Evolutionary conservation across 2,888 invertebrate genomes (phyloP).

Genomic region (Gisinianus flammeolus): DNA sequence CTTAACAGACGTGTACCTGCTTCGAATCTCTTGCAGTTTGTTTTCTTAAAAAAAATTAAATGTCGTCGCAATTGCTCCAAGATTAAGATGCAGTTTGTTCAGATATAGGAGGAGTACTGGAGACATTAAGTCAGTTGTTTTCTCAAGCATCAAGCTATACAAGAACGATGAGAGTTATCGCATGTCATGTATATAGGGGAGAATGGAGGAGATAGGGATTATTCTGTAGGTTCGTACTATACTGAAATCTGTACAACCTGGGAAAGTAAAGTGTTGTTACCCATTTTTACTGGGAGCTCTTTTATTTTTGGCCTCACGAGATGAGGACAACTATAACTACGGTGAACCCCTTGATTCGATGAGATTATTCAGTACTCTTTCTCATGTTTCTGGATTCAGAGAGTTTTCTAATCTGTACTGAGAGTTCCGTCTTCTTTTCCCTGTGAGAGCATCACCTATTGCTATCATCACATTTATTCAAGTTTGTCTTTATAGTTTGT

Average conservation of each 20-base stretch:
- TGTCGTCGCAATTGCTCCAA: too few relatives aligned
- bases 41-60: too few relatives aligned
- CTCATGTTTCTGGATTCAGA: constrained; percentile 31
- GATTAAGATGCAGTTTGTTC: too few relatives aligned
- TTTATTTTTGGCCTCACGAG: constrained; percentile 49
- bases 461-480: neutral
- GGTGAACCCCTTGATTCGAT: constrained; percentile 41
- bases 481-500: neutral
- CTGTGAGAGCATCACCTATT: too few relatives aligned
- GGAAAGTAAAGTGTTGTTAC: constrained; percentile 19
- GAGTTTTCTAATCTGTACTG: neutral
- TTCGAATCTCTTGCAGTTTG: too few relatives aligned
- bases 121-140: neutral
- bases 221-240: neutral
- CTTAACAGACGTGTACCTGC: too few relatives aligned
- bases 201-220: neutral
- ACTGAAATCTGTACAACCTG: neutral
- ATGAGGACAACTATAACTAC: constrained; percentile 39
- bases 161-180: too few relatives aligned
- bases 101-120: too few relatives aligned
- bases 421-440: neutral
- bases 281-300: constrained; percentile 43
- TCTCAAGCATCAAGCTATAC: neutral
- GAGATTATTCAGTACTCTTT: constrained; percentile 38
- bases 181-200: neutral